Base-by-base conservation (phyloP, 30 jellyfish, hydroid and myxozoan genomes). In the Turritopsis rubra region DNA sequence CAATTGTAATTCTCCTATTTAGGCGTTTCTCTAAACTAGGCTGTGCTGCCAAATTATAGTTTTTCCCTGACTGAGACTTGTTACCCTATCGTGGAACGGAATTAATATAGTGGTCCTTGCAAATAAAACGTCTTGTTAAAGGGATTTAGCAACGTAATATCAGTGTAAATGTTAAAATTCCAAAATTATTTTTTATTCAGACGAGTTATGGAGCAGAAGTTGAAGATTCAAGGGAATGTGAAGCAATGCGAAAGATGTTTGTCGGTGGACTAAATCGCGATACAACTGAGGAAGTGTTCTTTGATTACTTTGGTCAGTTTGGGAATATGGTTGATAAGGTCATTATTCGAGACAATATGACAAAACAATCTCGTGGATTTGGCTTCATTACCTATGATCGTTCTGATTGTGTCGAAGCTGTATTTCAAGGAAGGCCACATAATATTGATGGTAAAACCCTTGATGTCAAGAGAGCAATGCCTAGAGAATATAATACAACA, bases 381-480 rank as follows among this genome's bases (percentile, higher is more conserved):
- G 99, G 99, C 19, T 94, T 94, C 75, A 89, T 94, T 13, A 90
- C 97, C 21, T 94, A 71, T 83, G 93, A 85, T 27, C 76, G 76
- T 54, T 79, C 93, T 1, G 83, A 68, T 71, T 95, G 86, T 1
- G 99, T 89, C 54, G 96, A 86, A 52, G 86, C 26, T 22, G 99
- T 94, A 25, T 73, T 94, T 18, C 83, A 81, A 16, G 79, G 72
- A 18, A 82, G 97, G 52, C 99, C 99, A 1, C 96, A 88, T 77
- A 85, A 77, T 18, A 54, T 88, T 25, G 97, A 88, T 72, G 97
- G 96, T 9, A 72, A 82, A 27, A 81, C 84, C 0, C 94, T 93
- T 0, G 99, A 93, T 75, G 91, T 88, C 21, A 93, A 93, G 79
- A 73, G 99, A 71, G 99, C 99, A 7, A 88, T 93, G 54, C 99